Evolutionary conservation across 2,888 invertebrate species (phyloP), one percentile per base, ranked within the genome.

Genomic region (Sphecodes monilicornis): DNA sequence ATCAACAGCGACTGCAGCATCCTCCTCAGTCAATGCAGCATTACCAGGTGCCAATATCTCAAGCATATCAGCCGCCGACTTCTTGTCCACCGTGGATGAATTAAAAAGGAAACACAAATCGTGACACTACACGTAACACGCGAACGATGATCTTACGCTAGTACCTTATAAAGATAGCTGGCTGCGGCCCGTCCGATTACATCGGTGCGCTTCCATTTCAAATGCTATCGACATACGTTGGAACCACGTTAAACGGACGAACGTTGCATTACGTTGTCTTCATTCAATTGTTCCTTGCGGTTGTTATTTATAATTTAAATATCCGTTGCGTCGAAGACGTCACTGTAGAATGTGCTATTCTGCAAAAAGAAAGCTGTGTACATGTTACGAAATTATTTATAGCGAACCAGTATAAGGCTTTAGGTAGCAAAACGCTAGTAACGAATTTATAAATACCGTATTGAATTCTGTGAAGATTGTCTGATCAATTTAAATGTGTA

Each of bases 81-180:
- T 89, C 91, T 16, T 93, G 92, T 84, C 92, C 93, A 57, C 91
- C 92, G 8, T 93, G 92, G 92, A 92, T 93, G 91, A 92, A 93
- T 84, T 92, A 76, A 92, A 82, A 18, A 72, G 22, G 32, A 46
- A 39, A 57, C 11, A 0, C 39, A n/a, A 36, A 13, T n/a, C 64
- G 66, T 18, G 26, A 70, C 26, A 72, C 1, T 60, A 60, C 18
- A 60, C 8, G 29, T 29, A 46, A 66, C 36, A 68, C n/a, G 36
- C 26, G n/a, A 78, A 76, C 32, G 64, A 39, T 72, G 32, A 16
- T 83, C 46, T 82, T 77, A 79, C 80, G 75, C 76, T 76, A 80
- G 82, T 87, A 88, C 77, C 84, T 88, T 83, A 79, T 26, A 75
- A 82, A 80, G 73, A 86, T 77, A 75, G 69, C 72, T 54, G 64